Conservation (phyloP, 2,113 vertebrate species). For the Odontesthes bonariensis region DNA sequence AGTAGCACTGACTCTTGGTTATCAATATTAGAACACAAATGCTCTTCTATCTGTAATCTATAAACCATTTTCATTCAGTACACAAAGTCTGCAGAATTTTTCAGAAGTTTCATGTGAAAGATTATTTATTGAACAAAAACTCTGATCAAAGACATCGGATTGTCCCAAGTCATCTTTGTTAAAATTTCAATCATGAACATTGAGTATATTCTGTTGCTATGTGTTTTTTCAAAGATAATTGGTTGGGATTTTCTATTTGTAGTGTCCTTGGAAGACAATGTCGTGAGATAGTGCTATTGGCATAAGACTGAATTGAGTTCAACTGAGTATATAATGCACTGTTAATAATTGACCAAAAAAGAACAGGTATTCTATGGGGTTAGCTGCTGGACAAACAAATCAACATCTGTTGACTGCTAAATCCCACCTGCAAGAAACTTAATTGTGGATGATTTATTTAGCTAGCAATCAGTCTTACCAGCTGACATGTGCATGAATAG, state of each 20-base stretch:
- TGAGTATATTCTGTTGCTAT: not conserved
- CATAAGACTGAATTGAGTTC: not conserved
- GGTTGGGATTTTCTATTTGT: not conserved
- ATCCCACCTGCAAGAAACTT: not conserved
- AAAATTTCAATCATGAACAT: not conserved
- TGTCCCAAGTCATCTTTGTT: constrained; percentile 4
- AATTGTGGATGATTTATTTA: not conserved
- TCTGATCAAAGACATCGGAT: not conserved
- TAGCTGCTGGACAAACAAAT: not conserved
- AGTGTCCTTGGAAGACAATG: not conserved
- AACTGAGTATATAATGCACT: not conserved
- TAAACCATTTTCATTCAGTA: constrained; percentile 7
- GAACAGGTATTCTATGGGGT: too few species aligned
- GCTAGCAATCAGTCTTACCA: not conserved
- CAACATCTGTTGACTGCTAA: not conserved
- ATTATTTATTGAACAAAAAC: constrained; percentile 4
- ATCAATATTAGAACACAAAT: not conserved
- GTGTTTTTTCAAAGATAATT: not conserved
- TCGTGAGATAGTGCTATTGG: not conserved
- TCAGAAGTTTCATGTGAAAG: not conserved
- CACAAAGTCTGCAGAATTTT: not conserved
- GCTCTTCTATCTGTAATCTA: not conserved
- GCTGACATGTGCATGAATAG: not conserved
- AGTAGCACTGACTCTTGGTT: not conserved
- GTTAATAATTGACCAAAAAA: not conserved